These are phyloP conservation scores for Apotomis betuletana DNA, from an alignment of 2,888 invertebrate genomes.

Conservation along the genomic window DNA sequence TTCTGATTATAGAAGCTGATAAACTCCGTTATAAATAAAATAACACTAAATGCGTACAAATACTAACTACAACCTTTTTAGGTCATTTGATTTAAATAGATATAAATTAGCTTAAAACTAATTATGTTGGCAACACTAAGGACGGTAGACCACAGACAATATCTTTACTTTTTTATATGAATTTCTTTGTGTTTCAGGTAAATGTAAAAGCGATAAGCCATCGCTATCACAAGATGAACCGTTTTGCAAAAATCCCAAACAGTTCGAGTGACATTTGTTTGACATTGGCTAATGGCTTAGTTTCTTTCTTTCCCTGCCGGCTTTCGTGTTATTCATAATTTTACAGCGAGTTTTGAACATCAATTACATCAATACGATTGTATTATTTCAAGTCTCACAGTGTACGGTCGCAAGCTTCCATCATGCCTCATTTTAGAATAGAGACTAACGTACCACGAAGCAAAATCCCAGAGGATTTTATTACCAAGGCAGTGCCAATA, in stretches of 20 bases:
- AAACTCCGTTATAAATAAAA: no score
- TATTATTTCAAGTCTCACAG: constrained; percentile 1
- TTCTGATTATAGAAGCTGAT: no score
- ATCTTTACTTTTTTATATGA: not conserved
- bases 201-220: not conserved
- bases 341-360: not conserved
- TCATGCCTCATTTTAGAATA: constrained; percentile 86
- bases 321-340: not conserved
- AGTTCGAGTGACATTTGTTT: constrained; percentile 16
- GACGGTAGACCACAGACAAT: not conserved
- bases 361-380: not conserved
- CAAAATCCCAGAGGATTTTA: constrained; percentile 84
- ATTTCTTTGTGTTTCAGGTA: not conserved
- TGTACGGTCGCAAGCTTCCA: not conserved
- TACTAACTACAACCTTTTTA: no score
- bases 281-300: constrained; percentile 14
- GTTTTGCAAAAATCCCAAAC: not conserved
- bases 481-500: constrained; percentile 79
- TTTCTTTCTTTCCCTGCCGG: constrained; percentile 10
- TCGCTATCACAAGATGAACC: not conserved
- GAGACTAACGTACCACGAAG: constrained; percentile 84
- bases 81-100: no score
- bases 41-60: no score
- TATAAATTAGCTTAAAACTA: not conserved
- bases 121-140: not conserved